Evolutionary conservation across 2,113 vertebrate species (phyloP).

Genomic region (Candoia aspera): DNA sequence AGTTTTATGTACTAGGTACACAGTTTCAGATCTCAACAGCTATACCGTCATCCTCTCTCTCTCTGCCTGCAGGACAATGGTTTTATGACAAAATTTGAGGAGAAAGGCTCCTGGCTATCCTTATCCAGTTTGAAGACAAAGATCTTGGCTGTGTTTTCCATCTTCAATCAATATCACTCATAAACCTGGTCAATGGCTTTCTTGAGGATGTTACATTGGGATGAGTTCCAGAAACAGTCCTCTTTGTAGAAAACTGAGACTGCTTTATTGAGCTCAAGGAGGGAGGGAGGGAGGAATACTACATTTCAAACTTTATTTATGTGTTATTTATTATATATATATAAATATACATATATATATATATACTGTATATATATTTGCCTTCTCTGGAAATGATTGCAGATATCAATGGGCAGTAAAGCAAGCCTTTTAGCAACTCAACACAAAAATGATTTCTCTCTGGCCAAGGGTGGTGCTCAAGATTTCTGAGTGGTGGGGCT

Average conservation of each 20-base stretch:
- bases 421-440: too few species aligned
- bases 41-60: neutral
- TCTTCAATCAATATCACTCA: slow-evolving; percentile 71
- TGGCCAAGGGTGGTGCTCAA: neutral
- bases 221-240: slow-evolving; percentile 22
- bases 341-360: too few species aligned
- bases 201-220: slow-evolving; percentile 1
- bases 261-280: neutral
- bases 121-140: slow-evolving; percentile 64
- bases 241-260: slow-evolving; percentile 23
- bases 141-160: slow-evolving; percentile 51
- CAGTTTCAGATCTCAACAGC: neutral
- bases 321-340: slow-evolving; percentile 34
- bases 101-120: slow-evolving; percentile 61
- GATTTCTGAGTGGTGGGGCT: neutral
- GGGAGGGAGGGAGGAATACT: neutral
- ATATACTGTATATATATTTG: neutral
- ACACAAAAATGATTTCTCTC: neutral
- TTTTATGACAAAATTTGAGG: slow-evolving; percentile 74
- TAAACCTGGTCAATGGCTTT: slow-evolving; percentile 5
- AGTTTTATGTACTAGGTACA: neutral
- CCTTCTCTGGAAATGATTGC: neutral
- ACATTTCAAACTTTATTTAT: slow-evolving; percentile 61
- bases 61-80: slow-evolving; percentile 68
- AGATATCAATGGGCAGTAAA: neutral